These are phyloP conservation scores for Thymelicus sylvestris DNA, from an alignment of 2,888 invertebrate genomes.

Conservation along the genomic window DNA sequence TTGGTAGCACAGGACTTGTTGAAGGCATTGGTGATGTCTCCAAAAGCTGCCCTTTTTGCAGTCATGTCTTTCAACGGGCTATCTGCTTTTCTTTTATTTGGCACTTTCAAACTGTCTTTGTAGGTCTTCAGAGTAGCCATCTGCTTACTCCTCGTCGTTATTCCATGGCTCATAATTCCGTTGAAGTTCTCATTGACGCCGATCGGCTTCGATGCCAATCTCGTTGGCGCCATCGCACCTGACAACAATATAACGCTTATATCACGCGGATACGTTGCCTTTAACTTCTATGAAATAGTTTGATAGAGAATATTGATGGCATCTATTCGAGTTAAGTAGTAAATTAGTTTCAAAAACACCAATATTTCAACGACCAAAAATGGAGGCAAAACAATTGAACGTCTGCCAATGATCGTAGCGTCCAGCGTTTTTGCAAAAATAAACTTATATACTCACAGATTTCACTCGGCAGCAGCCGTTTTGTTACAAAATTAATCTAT, in stretches of 20 bases:
- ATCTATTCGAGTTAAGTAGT: not conserved
- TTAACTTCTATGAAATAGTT: not conserved
- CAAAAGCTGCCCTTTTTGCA: slow-evolving; percentile 93
- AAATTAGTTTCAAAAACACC: slow-evolving; percentile 56
- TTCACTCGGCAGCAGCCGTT: slow-evolving; percentile 69
- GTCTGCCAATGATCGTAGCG: slow-evolving; percentile 57
- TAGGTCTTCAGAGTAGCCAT: slow-evolving; percentile 77
- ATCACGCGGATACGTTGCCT: slow-evolving; percentile 57
- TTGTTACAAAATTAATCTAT: slow-evolving; percentile 54
- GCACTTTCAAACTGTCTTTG: slow-evolving; percentile 75
- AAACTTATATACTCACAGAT: slow-evolving; percentile 63
- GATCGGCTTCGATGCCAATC: slow-evolving; percentile 82
- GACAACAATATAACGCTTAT: slow-evolving; percentile 56
- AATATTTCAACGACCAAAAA: slow-evolving; percentile 71
- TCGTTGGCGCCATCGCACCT: slow-evolving; percentile 86
- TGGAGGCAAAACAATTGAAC: slow-evolving; percentile 83
- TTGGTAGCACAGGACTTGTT: slow-evolving; percentile 69
- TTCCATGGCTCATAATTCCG: slow-evolving; percentile 78
- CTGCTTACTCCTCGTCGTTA: slow-evolving; percentile 87
- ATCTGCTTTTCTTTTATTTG: slow-evolving; percentile 91
- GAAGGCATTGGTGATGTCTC: slow-evolving; percentile 92
- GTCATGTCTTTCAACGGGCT: slow-evolving; percentile 91
- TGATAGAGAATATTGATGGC: not conserved
- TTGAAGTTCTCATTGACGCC: slow-evolving; percentile 75
- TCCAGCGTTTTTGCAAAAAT: slow-evolving; percentile 57